Conservation (phyloP, 1,140 invertebrate genomes). For the Limonius californicus region DNA sequence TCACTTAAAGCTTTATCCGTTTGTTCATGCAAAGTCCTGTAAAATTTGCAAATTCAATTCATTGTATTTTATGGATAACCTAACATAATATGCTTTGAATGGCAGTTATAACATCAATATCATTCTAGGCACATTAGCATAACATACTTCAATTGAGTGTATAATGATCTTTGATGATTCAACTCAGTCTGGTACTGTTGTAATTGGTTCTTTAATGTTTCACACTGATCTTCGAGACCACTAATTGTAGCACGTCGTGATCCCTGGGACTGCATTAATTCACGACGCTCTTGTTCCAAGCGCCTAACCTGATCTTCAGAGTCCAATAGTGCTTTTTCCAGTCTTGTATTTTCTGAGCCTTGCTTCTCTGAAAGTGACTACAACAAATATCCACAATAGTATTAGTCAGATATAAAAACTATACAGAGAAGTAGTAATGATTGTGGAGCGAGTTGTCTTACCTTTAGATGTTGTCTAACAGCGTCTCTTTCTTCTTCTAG, state of each 20-base stretch:
- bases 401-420: not conserved
- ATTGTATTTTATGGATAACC: too few species aligned
- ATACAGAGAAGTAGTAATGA: not conserved
- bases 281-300: constrained; percentile 41
- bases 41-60: too few species aligned
- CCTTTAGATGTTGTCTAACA: constrained; percentile 53
- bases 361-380: constrained; percentile 16
- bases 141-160: constrained; percentile 43
- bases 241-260: constrained; percentile 38
- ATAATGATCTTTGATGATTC: constrained; percentile 36
- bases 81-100: too few species aligned
- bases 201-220: constrained; percentile 35
- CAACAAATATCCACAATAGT: not conserved
- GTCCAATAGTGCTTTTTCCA: constrained; percentile 27
- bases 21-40: constrained; percentile 45
- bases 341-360: not conserved
- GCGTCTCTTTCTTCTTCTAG: constrained; percentile 54
- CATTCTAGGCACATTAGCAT: not conserved
- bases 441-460: too few species aligned
- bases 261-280: constrained; percentile 38
- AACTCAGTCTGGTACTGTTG: constrained; percentile 36
- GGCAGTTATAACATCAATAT: not conserved
- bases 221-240: constrained; percentile 40
- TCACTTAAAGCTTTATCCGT: constrained; percentile 43
- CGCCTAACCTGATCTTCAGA: constrained; percentile 39